These are phyloP conservation scores for Orius insidiosus DNA, from an alignment of 1,140 invertebrate species.

Conservation along the genomic window DNA sequence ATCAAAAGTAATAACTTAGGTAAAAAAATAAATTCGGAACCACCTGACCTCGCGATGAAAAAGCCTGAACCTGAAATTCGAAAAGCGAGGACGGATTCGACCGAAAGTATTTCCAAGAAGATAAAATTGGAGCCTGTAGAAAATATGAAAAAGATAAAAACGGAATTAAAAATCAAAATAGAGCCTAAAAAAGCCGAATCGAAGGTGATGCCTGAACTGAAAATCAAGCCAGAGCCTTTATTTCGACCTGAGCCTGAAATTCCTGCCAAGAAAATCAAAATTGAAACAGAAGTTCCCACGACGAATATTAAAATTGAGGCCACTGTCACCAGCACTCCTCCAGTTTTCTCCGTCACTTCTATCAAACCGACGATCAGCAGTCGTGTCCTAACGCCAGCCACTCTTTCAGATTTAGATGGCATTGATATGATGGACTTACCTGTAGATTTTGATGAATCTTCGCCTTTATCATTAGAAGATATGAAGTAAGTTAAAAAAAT, in stretches of 20 bases:
- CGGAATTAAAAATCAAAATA: background rate
- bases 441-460: conserved; percentile 39
- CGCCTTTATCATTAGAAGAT: conserved; percentile 34
- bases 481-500: conserved; percentile 26
- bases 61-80: conserved; percentile 20
- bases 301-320: background rate
- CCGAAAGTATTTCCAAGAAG: background rate
- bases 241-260: conserved; percentile 15
- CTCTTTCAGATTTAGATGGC: conserved; percentile 34
- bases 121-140: background rate
- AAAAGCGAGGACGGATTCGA: background rate
- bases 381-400: conserved; percentile 24
- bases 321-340: background rate
- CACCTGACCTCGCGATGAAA: conserved; percentile 15
- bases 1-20: background rate
- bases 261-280: background rate
- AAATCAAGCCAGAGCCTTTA: no score
- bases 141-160: conserved; percentile 1
- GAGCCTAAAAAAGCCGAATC: background rate
- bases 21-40: conserved; percentile 3
- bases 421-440: conserved; percentile 48
- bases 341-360: conserved; percentile 2
- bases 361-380: conserved; percentile 7
- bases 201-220: background rate
- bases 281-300: background rate